Percentiles rank a stretch among this genome's conserved stretches.
phyloP scores from a whole-genome alignment of 37 sponge, comb jelly and placozoan genomes.

The Bolinopsis microptera region DNA sequence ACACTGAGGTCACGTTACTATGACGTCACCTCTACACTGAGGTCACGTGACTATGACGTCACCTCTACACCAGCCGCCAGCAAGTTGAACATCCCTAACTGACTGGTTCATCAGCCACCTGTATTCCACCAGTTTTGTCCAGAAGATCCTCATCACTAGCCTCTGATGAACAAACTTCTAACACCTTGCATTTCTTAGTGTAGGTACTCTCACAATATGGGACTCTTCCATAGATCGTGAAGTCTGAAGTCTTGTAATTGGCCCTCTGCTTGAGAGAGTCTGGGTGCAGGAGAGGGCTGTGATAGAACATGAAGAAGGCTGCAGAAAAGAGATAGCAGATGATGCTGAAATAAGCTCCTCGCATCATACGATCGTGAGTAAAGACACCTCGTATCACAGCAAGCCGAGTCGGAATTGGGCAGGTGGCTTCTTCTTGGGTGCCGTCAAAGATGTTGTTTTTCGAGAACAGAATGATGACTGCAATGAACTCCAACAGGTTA shows the following conservation, averaged over 20 bases:
- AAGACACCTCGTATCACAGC: background rate
- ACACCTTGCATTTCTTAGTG: background rate
- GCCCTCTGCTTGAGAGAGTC: constrained; percentile 13
- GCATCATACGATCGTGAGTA: background rate
- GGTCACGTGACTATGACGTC: too few species aligned
- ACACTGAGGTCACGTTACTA: too few species aligned
- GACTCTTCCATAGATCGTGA: background rate
- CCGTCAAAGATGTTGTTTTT: background rate
- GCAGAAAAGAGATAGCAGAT: background rate
- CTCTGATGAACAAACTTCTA: too few species aligned
- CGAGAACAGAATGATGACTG: background rate
- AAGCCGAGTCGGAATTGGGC: background rate
- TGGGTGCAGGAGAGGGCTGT: constrained; percentile 24
- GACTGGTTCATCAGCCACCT: background rate
- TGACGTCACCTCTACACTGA: too few species aligned
- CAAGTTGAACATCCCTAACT: too few species aligned
- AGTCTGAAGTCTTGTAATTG: background rate
- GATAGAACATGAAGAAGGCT: constrained; percentile 3
- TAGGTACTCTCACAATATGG: background rate
- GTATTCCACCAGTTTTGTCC: background rate
- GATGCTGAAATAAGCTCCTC: background rate
- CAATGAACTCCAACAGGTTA: background rate
- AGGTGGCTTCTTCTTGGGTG: background rate
- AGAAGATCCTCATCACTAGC: background rate
- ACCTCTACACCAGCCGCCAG: too few species aligned